Evolutionary conservation across 1,140 invertebrate genomes (phyloP).

Genomic region (Tigriopus japonicus): DNA sequence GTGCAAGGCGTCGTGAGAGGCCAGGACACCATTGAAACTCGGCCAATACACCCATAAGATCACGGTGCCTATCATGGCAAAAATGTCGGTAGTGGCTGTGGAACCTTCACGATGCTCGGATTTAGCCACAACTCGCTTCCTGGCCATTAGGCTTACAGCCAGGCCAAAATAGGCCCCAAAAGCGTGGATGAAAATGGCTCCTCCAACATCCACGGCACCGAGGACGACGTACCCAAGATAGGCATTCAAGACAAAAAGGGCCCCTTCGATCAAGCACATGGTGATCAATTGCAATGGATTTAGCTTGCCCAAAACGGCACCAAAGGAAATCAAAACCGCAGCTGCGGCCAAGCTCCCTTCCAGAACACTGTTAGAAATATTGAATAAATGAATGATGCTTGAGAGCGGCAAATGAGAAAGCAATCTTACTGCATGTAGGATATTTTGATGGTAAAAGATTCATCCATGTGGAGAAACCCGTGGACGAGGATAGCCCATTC

Average conservation of each 20-base stretch:
- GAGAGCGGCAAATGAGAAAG: not conserved
- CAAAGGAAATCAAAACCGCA: constrained; percentile 32
- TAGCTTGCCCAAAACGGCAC: constrained; percentile 31
- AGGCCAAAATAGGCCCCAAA: constrained; percentile 40
- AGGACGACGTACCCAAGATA: constrained; percentile 25
- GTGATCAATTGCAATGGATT: constrained; percentile 29
- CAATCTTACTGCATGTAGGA: not conserved
- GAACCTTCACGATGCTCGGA: constrained; percentile 19
- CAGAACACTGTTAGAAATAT: constrained; percentile 26
- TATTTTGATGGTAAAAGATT: constrained; percentile 18
- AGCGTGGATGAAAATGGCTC: constrained; percentile 35
- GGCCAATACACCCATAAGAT: constrained; percentile 38
- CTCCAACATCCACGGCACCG: constrained; percentile 24
- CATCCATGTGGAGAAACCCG: constrained; percentile 18
- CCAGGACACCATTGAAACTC: constrained; percentile 33
- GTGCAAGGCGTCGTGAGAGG: constrained; percentile 26
- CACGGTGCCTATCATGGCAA: constrained; percentile 35
- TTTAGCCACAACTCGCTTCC: constrained; percentile 16
- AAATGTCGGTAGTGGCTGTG: constrained; percentile 29
- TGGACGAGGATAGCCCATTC: constrained; percentile 22
- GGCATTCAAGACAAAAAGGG: constrained; percentile 27
- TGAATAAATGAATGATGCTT: constrained; percentile 17
- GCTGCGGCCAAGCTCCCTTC: constrained; percentile 30
- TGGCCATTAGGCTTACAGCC: constrained; percentile 21
- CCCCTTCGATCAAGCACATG: constrained; percentile 29